These are phyloP conservation scores for Drosophila pseudoobscura DNA, from an alignment of 1,140 invertebrate genomes.

Conservation along the genomic window DNA sequence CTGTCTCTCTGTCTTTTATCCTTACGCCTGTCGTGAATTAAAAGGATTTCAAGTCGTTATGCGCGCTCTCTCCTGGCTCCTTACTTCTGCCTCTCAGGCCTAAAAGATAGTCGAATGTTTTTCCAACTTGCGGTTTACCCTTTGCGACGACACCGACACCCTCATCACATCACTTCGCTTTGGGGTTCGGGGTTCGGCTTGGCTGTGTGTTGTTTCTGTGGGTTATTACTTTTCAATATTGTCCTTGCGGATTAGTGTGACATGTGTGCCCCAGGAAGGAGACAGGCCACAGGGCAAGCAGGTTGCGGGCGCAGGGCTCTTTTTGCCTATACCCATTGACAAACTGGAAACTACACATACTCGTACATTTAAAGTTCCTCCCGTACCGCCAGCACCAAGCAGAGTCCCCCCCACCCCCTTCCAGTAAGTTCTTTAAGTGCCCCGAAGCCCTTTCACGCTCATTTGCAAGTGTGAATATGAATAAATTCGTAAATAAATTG, in stretches of 20 bases:
- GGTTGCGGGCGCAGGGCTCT: neutral
- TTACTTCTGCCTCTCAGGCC: conserved; percentile 13
- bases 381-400: too few relatives aligned
- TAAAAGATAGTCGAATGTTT: conserved; percentile 73
- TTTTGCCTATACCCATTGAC: conserved; percentile 4
- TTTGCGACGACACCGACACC: conserved; percentile 51
- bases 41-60: conserved; percentile 76
- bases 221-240: conserved; percentile 83
- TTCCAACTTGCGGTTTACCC: conserved; percentile 73
- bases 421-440: conserved; percentile 2
- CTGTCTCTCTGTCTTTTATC: conserved; percentile 36
- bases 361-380: neutral
- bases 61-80: conserved; percentile 14
- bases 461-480: conserved; percentile 82
- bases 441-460: conserved; percentile 54
- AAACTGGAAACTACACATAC: conserved; percentile 5
- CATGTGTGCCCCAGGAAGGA: conserved; percentile 62
- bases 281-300: conserved; percentile 17
- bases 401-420: neutral
- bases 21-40: conserved; percentile 77
- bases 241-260: conserved; percentile 78
- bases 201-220: conserved; percentile 65
- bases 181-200: conserved; percentile 20
- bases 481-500: conserved; percentile 83
- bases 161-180: conserved; percentile 44